These are phyloP conservation scores for Phenganax marumi DNA, from an alignment of 92 coral and sea anemone species.

Conservation along the genomic window DNA sequence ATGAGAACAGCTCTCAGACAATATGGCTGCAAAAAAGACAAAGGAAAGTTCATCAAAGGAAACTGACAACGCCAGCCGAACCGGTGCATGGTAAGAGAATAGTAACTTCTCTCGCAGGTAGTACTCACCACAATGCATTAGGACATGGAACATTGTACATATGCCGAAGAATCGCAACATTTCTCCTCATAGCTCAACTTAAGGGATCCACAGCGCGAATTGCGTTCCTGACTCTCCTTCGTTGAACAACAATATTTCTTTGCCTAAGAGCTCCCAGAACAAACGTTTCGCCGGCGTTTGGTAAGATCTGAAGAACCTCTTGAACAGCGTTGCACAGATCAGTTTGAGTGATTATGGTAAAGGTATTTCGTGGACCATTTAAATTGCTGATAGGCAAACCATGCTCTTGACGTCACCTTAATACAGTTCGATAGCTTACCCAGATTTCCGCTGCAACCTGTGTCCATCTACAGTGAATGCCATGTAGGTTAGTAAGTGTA, in stretches of 20 bases:
- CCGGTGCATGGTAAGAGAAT: too few species aligned
- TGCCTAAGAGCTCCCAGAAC: conserved; percentile 31
- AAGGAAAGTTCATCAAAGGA: background rate
- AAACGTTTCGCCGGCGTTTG: too few species aligned
- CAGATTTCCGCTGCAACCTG: conserved; percentile 8
- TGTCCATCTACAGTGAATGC: background rate
- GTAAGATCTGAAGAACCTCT: too few species aligned
- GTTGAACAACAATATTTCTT: conserved; percentile 3
- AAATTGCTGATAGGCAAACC: background rate
- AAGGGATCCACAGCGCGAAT: conserved; percentile 32
- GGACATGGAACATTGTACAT: conserved; percentile 35
- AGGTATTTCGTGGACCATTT: background rate
- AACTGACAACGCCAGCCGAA: background rate
- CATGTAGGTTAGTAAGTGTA: background rate
- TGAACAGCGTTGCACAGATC: conserved; percentile 24
- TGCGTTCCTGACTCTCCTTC: conserved; percentile 11
- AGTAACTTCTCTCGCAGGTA: background rate
- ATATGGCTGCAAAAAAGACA: too few species aligned
- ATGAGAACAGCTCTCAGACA: too few species aligned
- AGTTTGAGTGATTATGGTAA: background rate
- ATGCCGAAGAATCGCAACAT: background rate
- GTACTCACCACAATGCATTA: conserved; percentile 33
- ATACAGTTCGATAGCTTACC: conserved; percentile 4
- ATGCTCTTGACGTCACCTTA: too few species aligned
- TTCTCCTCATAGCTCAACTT: conserved; percentile 26